Conservation (phyloP, 2,113 vertebrate genomes). For the Kryptolebias marmoratus region DNA sequence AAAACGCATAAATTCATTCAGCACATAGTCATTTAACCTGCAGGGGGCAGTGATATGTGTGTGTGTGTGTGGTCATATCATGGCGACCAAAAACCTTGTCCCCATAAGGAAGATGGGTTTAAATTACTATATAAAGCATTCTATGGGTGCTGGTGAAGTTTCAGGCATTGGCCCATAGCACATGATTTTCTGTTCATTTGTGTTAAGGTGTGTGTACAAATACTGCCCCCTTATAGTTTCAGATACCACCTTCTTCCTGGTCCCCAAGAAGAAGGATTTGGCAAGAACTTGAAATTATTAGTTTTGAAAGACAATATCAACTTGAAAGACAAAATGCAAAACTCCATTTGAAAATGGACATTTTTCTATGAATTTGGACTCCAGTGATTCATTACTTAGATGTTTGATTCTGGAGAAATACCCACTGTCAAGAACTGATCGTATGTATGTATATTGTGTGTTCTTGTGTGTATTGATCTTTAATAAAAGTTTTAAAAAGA, state of each 20-base stretch:
- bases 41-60: no score
- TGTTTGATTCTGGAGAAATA: neutral
- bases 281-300: neutral
- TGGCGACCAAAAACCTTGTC: neutral
- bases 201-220: neutral
- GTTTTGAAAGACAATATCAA: neutral
- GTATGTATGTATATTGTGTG: neutral
- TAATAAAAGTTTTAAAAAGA: neutral
- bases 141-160: neutral
- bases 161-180: neutral
- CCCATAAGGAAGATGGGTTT: neutral
- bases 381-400: neutral
- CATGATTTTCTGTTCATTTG: neutral
- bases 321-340: neutral
- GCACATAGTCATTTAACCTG: no score
- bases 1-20: no score
- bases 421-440: neutral
- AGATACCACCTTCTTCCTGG: neutral
- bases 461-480: neutral
- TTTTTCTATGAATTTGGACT: neutral
- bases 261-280: neutral
- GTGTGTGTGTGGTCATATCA: no score
- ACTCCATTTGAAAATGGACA: neutral
- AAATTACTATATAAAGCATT: neutral
- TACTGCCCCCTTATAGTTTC: neutral